Evolutionary conservation across 2,888 invertebrate genomes (phyloP), one percentile per base, ranked within the genome.

Genomic region (Meganola albula): DNA sequence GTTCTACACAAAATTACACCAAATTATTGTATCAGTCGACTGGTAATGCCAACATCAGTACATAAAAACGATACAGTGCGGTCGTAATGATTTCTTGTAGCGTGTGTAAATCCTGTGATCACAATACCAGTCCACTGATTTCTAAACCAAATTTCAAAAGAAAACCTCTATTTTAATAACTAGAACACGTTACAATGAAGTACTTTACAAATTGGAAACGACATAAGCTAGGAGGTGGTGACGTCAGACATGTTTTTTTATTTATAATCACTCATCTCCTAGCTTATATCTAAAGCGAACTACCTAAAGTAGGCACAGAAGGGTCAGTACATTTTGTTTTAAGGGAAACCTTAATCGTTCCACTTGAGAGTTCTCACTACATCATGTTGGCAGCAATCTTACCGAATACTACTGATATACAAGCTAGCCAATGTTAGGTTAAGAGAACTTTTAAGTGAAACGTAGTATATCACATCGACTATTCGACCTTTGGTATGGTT

Each of bases 261-360:
- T 27, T 31, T 32, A 28, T n/a, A n/a, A n/a, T n/a, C n/a, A n/a
- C n/a, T n/a, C n/a, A 47, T 34, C 60, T 57, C 58, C 51, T 39
- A 52, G 38, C 24, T 49, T 58, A 63, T 51, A 47, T 39, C 52
- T 37, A 38, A 55, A 57, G 53, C 53, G 46, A 51, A 56, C 47
- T 52, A 48, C 54, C 51, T 74, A 83, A 61, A 79, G 71, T 75
- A 85, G 85, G 85, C 85, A 85, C 85, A 80, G 80, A 79, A 75
- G 80, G 83, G 77, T 85, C 84, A 85, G 84, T 85, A 84, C 84
- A 71, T 80, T 83, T 79, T 83, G 83, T 78, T 83, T 79, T 64
- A 70, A 53, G 76, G 80, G 79, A 76, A 72, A 75, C 68, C 71
- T 76, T 78, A 74, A n/a, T n/a, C n/a, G n/a, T n/a, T n/a, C n/a